A percentile compares a stretch with the other conserved stretches of the same genome.
phyloP scores from a whole-genome alignment of 2,888 invertebrate genomes.

The Agrotis segetum region DNA sequence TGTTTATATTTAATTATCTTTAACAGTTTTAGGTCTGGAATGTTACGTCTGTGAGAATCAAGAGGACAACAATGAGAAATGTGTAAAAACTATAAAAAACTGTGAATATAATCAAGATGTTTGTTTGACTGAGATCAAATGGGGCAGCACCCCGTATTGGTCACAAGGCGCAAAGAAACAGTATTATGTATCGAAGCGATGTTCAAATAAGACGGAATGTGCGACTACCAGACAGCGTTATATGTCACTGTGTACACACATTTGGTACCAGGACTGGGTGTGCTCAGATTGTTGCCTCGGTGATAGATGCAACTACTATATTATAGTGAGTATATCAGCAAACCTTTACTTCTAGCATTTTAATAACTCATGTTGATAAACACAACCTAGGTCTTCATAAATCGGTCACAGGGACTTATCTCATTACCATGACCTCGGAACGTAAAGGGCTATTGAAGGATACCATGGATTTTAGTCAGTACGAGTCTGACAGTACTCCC shows the following conservation, averaged over 20 bases:
- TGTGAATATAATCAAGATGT: conserved; percentile 97
- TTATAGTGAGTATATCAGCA: conserved; percentile 94
- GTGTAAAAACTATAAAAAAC: conserved; percentile 97
- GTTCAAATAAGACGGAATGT: conserved; percentile 96
- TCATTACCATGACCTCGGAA: no score
- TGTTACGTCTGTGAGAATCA: conserved; percentile 99
- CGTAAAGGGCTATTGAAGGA: no score
- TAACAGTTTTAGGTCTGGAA: conserved; percentile 93
- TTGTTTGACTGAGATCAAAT: conserved; percentile 97
- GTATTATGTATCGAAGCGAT: conserved; percentile 97
- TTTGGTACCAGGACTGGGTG: conserved; percentile 99
- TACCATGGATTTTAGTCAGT: no score
- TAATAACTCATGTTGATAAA: not conserved
- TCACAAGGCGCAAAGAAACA: conserved; percentile 98
- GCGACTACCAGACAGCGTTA: conserved; percentile 93
- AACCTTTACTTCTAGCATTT: not conserved
- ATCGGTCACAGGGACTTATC: no score
- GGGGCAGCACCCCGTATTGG: conserved; percentile 99
- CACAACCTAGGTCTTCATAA: no score
- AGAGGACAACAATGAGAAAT: conserved; percentile 97
- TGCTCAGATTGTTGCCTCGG: conserved; percentile 99
- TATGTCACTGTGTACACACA: conserved; percentile 96
- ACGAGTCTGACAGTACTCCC: no score
- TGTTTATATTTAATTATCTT: conserved; percentile 37
- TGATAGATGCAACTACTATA: conserved; percentile 98